Conservation (phyloP, 1,140 invertebrate genomes). For the Eufriesea mexicana region DNA sequence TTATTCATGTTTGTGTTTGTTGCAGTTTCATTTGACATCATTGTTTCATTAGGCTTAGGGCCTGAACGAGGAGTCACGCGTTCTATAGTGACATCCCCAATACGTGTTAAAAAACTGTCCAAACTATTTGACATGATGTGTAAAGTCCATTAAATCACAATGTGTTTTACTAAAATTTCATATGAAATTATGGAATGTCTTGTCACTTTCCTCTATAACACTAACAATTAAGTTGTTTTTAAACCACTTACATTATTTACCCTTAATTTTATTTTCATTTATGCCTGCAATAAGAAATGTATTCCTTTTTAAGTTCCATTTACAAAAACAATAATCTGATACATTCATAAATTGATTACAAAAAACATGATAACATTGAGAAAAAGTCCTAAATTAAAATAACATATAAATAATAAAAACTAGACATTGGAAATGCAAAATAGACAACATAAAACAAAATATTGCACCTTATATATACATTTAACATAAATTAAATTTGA, state of each 20-base stretch:
- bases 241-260: conserved; percentile 52
- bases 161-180: conserved; percentile 46
- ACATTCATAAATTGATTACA: neutral
- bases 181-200: conserved; percentile 64
- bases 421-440: neutral
- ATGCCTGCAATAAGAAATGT: conserved; percentile 59
- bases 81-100: conserved; percentile 83
- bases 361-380: neutral
- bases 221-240: conserved; percentile 48
- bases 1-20: conserved; percentile 61
- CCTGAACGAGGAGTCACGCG: conserved; percentile 76
- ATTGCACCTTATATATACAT: neutral
- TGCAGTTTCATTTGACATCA: conserved; percentile 56
- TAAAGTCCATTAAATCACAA: conserved; percentile 58
- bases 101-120: conserved; percentile 80
- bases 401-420: neutral
- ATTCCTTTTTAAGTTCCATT: conserved; percentile 9
- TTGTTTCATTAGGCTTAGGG: conserved; percentile 59
- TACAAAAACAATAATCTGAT: neutral
- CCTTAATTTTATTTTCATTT: conserved; percentile 45
- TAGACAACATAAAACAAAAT: neutral
- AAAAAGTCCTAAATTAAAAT: neutral
- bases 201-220: conserved; percentile 49
- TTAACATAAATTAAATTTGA: neutral
- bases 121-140: conserved; percentile 80